Evolutionary conservation across 2,888 invertebrate species (phyloP), one percentile per base, ranked within the genome.

Genomic region (Hermodice carunculata): DNA sequence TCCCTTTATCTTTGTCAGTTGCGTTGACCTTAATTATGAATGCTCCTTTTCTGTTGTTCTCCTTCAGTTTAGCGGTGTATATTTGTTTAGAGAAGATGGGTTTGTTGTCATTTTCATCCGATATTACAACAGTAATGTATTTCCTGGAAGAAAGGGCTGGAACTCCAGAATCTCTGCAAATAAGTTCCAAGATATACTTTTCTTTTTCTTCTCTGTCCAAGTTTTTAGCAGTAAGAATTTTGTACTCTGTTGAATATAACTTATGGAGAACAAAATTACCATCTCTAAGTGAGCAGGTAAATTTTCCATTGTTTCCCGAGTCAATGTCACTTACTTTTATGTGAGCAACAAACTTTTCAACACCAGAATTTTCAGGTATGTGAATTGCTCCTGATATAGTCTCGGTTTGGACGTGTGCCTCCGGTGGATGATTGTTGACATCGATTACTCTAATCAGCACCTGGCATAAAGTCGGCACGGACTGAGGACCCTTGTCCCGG

Each of bases 361-460:
- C n/a, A n/a, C n/a, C n/a, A n/a, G n/a, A n/a, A n/a, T n/a, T 60
- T 52, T 60, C 87, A 5, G 74, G 68, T n/a, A 84, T 79, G 28
- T 74, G 64, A 42, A 83, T 83, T 8, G 67, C 67, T 49, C 95
- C 95, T 71, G 91, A 89, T 82, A 96, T 96, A 76, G 92, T 91
- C 73, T 94, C 91, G 64, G 96, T 87, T 83, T 94, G 93, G 29
- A 94, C 93, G 75, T 93, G 94, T 1, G 94, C 89, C 8, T 92
- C 89, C 60, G 94, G 94, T 0, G 93, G 95, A 85, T 97, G 95
- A 88, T 97, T 97, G 73, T 92, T 87, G 0, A 96, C 93, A 1
- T 93, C 92, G 22, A 94, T 70, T 11, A 81, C 73, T 24, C 57
- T 72, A 26, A 78, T 69, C 54, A 69, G 91, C 89, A 83, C 77